A percentile compares a stretch with the other conserved stretches of the same genome.
These are phyloP conservation scores for Caenorhabditis angaria DNA, from an alignment of 2,888 invertebrate genomes.

Conservation along the genomic window DNA sequence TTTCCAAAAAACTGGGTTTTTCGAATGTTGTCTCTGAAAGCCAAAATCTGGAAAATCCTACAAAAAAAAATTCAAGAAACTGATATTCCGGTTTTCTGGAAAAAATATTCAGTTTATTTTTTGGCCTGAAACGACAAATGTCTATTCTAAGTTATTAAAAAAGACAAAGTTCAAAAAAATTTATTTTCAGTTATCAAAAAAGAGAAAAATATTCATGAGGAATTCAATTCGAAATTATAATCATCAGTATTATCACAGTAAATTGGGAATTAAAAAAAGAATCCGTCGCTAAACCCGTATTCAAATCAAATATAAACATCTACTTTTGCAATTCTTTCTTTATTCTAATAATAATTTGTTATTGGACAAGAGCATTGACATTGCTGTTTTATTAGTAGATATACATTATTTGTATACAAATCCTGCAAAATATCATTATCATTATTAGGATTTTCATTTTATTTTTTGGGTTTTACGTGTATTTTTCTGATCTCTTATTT, in stretches of 20 bases:
- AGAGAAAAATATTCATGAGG: slow-evolving; percentile 7
- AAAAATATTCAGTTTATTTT: not conserved
- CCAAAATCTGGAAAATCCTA: too few species aligned
- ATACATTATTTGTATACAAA: slow-evolving; percentile 46
- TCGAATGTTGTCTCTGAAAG: too few species aligned
- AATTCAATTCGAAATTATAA: slow-evolving; percentile 9
- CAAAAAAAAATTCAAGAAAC: too few species aligned
- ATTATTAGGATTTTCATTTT: not conserved
- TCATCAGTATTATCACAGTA: slow-evolving; percentile 11
- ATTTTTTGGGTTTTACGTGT: not conserved
- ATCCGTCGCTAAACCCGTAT: slow-evolving; percentile 1
- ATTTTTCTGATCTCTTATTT: slow-evolving; percentile 2
- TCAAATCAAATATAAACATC: not conserved
- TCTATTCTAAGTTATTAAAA: not conserved
- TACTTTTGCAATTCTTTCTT: not conserved
- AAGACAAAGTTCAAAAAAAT: not conserved
- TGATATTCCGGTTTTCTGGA: not conserved
- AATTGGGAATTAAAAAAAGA: not conserved
- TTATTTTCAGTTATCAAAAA: slow-evolving; percentile 2
- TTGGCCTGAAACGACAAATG: too few species aligned
- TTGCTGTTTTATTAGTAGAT: slow-evolving; percentile 44
- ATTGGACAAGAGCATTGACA: slow-evolving; percentile 46
- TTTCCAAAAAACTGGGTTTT: too few species aligned
- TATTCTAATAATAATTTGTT: slow-evolving; percentile 20
- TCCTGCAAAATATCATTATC: slow-evolving; percentile 23